Evolutionary conservation across 2,888 invertebrate species (phyloP), one percentile per base, ranked within the genome.

Genomic region (Junonia oenone): DNA sequence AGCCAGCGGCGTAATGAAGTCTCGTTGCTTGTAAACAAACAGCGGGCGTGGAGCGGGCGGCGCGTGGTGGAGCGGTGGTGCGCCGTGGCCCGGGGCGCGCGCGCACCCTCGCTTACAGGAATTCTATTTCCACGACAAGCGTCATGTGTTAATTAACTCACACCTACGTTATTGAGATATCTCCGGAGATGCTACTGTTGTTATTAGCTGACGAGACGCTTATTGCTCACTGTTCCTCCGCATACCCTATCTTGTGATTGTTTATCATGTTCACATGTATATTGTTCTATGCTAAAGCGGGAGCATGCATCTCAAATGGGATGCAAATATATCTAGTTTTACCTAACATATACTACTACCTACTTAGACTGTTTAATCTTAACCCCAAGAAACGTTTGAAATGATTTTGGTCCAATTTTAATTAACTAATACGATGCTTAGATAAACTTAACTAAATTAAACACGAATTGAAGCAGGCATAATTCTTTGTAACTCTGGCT

Each of bases 1-100:
- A 90, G 89, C 89, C 86, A 79, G 81, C 83, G 85, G 88, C 87
- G 89, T 90, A 90, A 90, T 90, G 90, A 90, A 90, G 89, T 89
- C 90, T 89, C 84, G 87, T 80, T 78, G 88, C 81, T 88, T 90
- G 90, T 90, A 90, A 89, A 90, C 89, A 90, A 90, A 90, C 86
- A 87, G 72, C 65, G 75, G 75, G 72, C 68, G 43, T 43, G 43
- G 72, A 66, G 69, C 69, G 69, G 69, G 64, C 62, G 61, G 55
- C 59, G 60, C 64, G 62, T 62, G 66, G 69, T 59, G 59, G 59
- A 60, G 55, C 54, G 62, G 62, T 56, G 50, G 62, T 50, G 68
- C 72, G 77, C 57, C 59, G 51, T 52, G 61, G 64, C 64, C 66
- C 65, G 58, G 70, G 70, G 86, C 83, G 86, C 84, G 79, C 77